Evolutionary conservation across 2,113 vertebrate genomes (phyloP), one percentile per base, ranked within the genome.

Genomic region (Dendrocopos noguchii): DNA sequence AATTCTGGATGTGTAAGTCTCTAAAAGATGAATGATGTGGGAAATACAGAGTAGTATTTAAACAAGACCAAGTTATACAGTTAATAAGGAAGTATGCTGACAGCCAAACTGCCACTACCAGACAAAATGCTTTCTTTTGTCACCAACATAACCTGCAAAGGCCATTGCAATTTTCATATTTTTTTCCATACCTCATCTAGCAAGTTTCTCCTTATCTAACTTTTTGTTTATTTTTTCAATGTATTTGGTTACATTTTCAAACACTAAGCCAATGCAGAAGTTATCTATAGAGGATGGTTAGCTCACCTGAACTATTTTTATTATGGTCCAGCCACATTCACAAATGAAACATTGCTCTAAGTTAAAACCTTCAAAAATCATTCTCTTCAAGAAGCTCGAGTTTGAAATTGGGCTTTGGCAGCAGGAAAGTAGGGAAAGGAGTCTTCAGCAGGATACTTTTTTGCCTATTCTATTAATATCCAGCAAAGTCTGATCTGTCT

Each of bases 331-430:
- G 34, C 9, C 15, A 29, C 9, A 29, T 46, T 63, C 68, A 77
- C n/a, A 22, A 88, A 57, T 53, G 91, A 80, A 89, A 89, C 4
- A 46, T 64, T 84, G 47, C 44, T 87, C 24, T 68, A 65, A 36
- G 47, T 87, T 92, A 81, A 93, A 89, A 93, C 28, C 39, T 89
- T 79, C 75, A 84, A 89, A 87, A 16, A 73, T 47, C 87, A 76
- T 94, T 79, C 94, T 84, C 47, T 76, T 87, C 79, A 82, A 61
- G 64, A 85, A 85, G 2, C 5, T 5, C 9, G 55, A 53, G 63
- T 90, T 87, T 87, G 59, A 80, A 91, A 83, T 15, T 65, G 44
- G 42, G 53, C 33, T 89, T 87, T 13, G 59, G 25, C 39, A 85
- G 44, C 0, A 1, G 36, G 28, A 70, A 7, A 46, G 2, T 39